A percentile compares a stretch with the other conserved stretches of the same genome.
Conservation (phyloP, 2,797 vertebrate species). For the Emydoidea blandingii region DNA sequence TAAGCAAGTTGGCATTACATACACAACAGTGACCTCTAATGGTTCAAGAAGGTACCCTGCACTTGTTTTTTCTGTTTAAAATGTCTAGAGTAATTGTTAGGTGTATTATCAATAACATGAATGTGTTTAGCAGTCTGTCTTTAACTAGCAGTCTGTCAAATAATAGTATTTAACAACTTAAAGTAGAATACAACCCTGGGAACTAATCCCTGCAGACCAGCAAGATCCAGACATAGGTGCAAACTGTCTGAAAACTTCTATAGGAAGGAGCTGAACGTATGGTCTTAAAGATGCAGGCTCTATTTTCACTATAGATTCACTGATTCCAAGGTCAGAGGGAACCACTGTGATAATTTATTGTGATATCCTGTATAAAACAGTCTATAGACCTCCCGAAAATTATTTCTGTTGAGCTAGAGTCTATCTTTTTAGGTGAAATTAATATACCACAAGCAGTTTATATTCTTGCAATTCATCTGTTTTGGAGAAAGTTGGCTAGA, state of each 20-base stretch:
- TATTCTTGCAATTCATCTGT: not conserved
- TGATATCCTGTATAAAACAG: not conserved
- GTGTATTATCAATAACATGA: rapidly evolving
- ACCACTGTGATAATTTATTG: not conserved
- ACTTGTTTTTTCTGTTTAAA: not conserved
- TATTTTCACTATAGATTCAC: not conserved
- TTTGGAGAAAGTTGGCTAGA: not conserved
- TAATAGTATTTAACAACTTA: not conserved
- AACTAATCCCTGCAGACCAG: not conserved
- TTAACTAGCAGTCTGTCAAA: rapidly evolving
- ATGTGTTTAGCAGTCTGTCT: rapidly evolving
- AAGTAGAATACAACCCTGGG: not conserved
- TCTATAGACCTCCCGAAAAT: too few relatives aligned
- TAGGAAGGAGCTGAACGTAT: not conserved
- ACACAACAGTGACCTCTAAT: slow-evolving; percentile 76
- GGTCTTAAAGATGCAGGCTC: rapidly evolving
- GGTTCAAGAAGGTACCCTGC: not conserved
- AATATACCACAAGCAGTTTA: not conserved
- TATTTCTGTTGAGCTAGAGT: too few relatives aligned
- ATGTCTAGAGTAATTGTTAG: not conserved
- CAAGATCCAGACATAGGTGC: not conserved
- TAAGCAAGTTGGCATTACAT: not conserved
- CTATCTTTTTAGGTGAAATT: too few relatives aligned
- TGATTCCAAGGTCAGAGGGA: not conserved
- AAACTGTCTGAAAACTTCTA: not conserved